These are phyloP conservation scores for Anguilla rostrata DNA, from an alignment of 2,113 vertebrate genomes.

Conservation along the genomic window DNA sequence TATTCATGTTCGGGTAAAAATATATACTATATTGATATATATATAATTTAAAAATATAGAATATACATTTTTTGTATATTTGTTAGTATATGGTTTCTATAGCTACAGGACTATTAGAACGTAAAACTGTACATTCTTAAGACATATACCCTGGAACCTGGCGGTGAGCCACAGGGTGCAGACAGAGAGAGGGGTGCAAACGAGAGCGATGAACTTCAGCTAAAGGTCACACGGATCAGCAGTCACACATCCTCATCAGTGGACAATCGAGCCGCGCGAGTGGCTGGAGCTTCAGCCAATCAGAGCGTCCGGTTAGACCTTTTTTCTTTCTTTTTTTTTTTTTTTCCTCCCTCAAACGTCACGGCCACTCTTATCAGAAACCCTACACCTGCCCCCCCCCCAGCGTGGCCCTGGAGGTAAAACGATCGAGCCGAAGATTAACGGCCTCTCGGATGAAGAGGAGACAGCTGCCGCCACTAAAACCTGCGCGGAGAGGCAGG, in stretches of 20 bases:
- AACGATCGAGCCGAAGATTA: not conserved
- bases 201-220: not conserved
- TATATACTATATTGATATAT: too few relatives aligned
- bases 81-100: not conserved
- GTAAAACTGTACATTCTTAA: not conserved
- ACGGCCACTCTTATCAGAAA: not conserved
- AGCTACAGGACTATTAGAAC: not conserved
- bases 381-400: not conserved
- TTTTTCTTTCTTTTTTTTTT: not conserved
- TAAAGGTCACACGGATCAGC: slow-evolving; percentile 28
- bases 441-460: not conserved
- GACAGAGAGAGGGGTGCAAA: not conserved
- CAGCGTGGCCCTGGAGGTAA: not conserved
- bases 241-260: not conserved
- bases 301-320: not conserved
- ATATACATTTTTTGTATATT: too few relatives aligned
- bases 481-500: not conserved
- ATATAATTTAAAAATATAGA: too few relatives aligned
- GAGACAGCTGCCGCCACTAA: not conserved
- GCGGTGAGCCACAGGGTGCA: not conserved
- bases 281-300: slow-evolving; percentile 9
- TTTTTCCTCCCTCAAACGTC: not conserved
- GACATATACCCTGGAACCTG: not conserved
- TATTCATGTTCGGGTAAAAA: too few relatives aligned
- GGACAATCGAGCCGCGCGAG: slow-evolving; percentile 4